Percentiles rank a stretch among this genome's conserved stretches.
Conservation (phyloP, 2,888 invertebrate genomes). For the Drosophila birchii region DNA sequence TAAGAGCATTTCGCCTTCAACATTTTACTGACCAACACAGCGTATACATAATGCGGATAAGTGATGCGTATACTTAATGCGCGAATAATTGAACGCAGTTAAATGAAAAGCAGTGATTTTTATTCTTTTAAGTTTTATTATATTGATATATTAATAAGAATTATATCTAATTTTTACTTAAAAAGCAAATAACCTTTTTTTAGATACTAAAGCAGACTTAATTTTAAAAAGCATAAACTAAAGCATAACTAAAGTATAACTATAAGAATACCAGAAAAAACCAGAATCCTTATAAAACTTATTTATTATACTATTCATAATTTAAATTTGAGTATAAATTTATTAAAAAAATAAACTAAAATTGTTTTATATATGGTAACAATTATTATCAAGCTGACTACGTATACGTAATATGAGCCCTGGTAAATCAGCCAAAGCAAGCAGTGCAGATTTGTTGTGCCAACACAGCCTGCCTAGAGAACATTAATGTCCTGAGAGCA, state of each 20-base stretch:
- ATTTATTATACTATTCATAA: too few relatives aligned
- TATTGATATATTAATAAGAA: background rate
- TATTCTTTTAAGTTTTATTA: background rate
- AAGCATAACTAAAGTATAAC: too few relatives aligned
- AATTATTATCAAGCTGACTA: background rate
- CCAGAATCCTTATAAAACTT: too few relatives aligned
- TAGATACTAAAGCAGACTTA: too few relatives aligned
- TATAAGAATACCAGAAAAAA: too few relatives aligned
- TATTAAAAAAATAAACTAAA: background rate
- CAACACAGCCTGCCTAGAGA: slow-evolving; percentile 12
- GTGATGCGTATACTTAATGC: background rate
- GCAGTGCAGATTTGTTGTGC: slow-evolving; percentile 22
- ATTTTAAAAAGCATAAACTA: too few relatives aligned
- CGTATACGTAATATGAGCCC: background rate
- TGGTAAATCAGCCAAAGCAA: slow-evolving; percentile 1
- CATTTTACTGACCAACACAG: background rate
- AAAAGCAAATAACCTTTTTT: too few relatives aligned
- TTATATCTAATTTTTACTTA: background rate
- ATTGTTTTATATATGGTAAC: too few relatives aligned
- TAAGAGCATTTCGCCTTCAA: background rate
- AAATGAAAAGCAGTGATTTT: background rate
- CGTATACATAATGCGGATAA: slow-evolving; percentile 7
- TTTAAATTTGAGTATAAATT: too few relatives aligned
- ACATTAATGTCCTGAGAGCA: background rate
- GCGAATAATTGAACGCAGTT: background rate